A percentile compares a stretch with the other conserved stretches of the same genome.
These are phyloP conservation scores for Liasis olivaceus DNA, from an alignment of 2,797 vertebrate genomes.

Conservation along the genomic window DNA sequence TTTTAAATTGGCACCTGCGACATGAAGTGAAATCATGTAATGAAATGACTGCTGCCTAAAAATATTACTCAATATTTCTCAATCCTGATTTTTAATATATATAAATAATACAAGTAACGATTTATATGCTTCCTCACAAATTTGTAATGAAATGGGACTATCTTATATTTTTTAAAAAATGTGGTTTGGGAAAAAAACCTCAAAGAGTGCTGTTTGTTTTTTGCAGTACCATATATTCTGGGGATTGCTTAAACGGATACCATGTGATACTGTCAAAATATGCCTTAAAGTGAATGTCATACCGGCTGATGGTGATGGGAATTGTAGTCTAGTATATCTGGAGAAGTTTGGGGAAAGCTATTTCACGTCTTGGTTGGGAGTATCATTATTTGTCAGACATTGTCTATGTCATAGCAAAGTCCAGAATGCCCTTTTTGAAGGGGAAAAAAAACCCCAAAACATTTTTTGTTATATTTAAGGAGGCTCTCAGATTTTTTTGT, in stretches of 20 bases:
- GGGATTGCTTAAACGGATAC: not conserved
- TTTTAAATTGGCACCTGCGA: not conserved
- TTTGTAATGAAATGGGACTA: not conserved
- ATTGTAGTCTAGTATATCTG: not conserved
- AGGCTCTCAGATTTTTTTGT: slow-evolving; percentile 1
- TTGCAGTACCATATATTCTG: not conserved
- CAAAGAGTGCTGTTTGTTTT: not conserved
- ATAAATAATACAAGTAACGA: not conserved
- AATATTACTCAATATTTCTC: not conserved
- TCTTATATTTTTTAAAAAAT: not conserved
- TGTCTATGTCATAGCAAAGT: not conserved
- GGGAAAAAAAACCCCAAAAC: not conserved
- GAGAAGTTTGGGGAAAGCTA: slow-evolving; percentile 22
- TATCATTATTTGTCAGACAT: not conserved
- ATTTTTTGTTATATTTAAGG: not conserved
- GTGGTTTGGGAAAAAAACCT: not conserved
- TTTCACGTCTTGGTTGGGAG: slow-evolving; percentile 16
- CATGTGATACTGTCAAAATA: not conserved
- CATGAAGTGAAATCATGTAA: not conserved
- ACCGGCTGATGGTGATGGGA: not conserved
- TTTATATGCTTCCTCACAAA: not conserved
- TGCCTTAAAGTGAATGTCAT: not conserved
- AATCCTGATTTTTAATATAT: too few relatives aligned
- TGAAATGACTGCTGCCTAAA: not conserved
- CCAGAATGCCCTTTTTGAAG: not conserved